phyloP scores from a whole-genome alignment of 1,140 invertebrate species.

The Calycopis cecrops region DNA sequence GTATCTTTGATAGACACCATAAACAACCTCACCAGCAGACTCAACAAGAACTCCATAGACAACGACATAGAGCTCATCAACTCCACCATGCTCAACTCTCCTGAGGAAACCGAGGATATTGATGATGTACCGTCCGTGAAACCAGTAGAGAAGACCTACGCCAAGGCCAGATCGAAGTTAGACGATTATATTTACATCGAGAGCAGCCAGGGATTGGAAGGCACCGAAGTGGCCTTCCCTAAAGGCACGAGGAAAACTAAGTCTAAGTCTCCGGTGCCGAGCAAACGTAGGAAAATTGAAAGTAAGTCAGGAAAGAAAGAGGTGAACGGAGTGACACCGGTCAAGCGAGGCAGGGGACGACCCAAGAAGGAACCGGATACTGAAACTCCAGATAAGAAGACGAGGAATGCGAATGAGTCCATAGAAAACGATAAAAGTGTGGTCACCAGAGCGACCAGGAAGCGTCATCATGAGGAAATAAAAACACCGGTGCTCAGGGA shows the following conservation, averaged over 20 bases:
- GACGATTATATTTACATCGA: conserved; percentile 66
- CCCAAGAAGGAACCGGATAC: conserved; percentile 27
- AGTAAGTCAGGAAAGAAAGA: conserved; percentile 32
- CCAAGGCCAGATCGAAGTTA: conserved; percentile 58
- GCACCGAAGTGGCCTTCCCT: conserved; percentile 57
- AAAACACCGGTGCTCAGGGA: conserved; percentile 55
- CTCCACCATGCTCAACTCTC: conserved; percentile 54
- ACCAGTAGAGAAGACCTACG: conserved; percentile 63
- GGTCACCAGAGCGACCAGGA: conserved; percentile 41
- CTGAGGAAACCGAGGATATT: conserved; percentile 35
- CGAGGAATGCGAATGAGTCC: conserved; percentile 54
- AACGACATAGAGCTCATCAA: conserved; percentile 60
- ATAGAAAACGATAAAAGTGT: conserved; percentile 60
- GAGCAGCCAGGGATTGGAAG: conserved; percentile 57
- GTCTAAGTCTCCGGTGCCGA: conserved; percentile 44
- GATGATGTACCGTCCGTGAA: conserved; percentile 58
- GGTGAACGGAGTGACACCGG: conserved; percentile 18
- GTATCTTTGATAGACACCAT: conserved; percentile 47
- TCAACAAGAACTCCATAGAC: conserved; percentile 59
- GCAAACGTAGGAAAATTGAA: conserved; percentile 55
- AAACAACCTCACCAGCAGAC: conserved; percentile 54
- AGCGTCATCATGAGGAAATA: conserved; percentile 47
- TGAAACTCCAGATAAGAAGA: conserved; percentile 26
- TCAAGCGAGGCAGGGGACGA: conserved; percentile 34
- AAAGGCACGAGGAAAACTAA: conserved; percentile 46